Base-by-base conservation (phyloP, 2,113 vertebrate genomes). In the Chloebia gouldiae region DNA sequence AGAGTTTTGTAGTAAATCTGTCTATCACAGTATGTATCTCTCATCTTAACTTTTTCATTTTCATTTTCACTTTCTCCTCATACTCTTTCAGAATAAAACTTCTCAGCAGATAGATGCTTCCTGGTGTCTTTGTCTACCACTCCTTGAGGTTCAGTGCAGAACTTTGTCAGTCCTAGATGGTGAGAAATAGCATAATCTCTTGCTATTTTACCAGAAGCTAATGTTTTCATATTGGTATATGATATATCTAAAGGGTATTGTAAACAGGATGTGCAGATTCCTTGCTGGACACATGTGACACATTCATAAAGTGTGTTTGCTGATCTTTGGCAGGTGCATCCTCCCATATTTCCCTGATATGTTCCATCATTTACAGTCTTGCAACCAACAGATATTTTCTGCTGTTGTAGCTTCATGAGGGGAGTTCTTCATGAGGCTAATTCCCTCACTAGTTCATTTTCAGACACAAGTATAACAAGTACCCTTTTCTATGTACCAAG, bases 261-360 rank as follows among this genome's bases (percentile, higher is more conserved):
- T 64, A 37, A 92, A 79, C 51, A 71, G 23, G 64, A 89, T 35
- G 28, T 64, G 45, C 54, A 65, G 24, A 71, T 61, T 95, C 30
- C 73, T 85, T 78, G 39, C 76, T 76, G 65, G 53, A 50, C 61
- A n/a, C 49, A 87, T 81, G 23, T 79, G 60, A 92, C 37, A 85
- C 45, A 31, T 90, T 76, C 42, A 47, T 44, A 53, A 89, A 78
- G 24, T 37, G n/a, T 60, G 21, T 83, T 92, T 85, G 70, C 49
- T 91, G 83, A 87, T 81, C 40, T 84, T 89, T 92, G 84, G 54
- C 93, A 92, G 54, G 45, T 90, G 33, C 37, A 85, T 42, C 47
- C 39, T 95, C 44, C 33, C 24, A 45, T 90, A 81, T 92, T 86
- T 92, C 39, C 54, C 68, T 28, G 51, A 33, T 82, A 80, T 79